A percentile compares a stretch with the other conserved stretches of the same genome.
Evolutionary conservation across 2,797 vertebrate genomes (phyloP).

Genomic region (Notamacropus eugenii): DNA sequence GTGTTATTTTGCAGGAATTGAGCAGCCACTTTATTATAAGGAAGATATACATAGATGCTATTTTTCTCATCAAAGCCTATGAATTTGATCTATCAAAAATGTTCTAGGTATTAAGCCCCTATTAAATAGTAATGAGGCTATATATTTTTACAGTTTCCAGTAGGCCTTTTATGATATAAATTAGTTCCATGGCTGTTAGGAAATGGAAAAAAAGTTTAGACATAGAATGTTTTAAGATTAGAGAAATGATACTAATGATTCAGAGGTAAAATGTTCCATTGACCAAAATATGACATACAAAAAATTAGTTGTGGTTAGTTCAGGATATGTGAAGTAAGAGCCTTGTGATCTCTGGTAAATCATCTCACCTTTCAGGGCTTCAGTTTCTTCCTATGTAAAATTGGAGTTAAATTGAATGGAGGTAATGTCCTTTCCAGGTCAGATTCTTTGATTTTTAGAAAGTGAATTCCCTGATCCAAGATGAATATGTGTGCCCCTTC

Average conservation of each 20-base stretch:
- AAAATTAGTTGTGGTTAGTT: slow-evolving; percentile 13
- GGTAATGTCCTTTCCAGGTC: neutral
- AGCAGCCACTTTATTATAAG: neutral
- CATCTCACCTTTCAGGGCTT: neutral
- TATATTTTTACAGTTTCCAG: neutral
- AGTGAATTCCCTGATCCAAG: neutral
- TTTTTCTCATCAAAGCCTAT: slow-evolving; percentile 24
- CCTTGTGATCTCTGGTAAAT: neutral
- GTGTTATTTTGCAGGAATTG: neutral
- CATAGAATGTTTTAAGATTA: slow-evolving; percentile 5
- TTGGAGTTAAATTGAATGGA: neutral
- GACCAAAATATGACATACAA: slow-evolving; percentile 6
- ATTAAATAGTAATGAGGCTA: neutral
- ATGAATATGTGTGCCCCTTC: neutral
- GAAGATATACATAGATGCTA: neutral
- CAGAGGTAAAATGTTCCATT: slow-evolving; percentile 44
- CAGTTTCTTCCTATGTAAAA: neutral
- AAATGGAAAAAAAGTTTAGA: neutral
- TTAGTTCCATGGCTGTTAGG: neutral
- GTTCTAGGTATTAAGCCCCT: neutral
- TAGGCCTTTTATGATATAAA: neutral
- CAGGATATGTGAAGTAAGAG: neutral
- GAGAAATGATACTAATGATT: slow-evolving; percentile 59
- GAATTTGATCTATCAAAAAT: neutral
- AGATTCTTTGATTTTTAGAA: neutral